Base-by-base conservation (phyloP, 2,113 vertebrate genomes). In the Peromyscus californicus region DNA sequence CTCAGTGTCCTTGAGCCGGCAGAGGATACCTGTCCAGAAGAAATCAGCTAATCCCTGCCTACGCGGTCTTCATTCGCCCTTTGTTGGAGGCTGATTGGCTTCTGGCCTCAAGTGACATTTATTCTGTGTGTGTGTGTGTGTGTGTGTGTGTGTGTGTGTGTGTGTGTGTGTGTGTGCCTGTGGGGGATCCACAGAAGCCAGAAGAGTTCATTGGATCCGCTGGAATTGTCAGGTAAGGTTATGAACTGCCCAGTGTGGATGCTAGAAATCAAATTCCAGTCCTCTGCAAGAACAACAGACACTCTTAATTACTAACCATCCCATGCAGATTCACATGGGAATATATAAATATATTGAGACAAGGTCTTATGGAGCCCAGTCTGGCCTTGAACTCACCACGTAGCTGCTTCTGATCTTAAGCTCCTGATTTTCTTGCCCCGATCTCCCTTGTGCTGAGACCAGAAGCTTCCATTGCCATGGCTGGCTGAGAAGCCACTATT, bases 51-150 rank as follows among this genome's bases (percentile, higher is more conserved):
- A 19, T 91, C 95, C 85, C 51, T 69, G 67, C 76, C 33, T 12
- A 54, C 9, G 2, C 2, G 11, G 2, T 54, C 54, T 54, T 83
- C 94, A 79, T 72, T 67, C 57, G 54, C 39, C 78, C 83, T 90
- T 94, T 57, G 72, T 69, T 63, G 85, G 70, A 39, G 80, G 57
- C 67, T 93, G 59, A 95, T 65, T 96, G 89, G 54, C 78, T 95
- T 85, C 83, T 94, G 65, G 45, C 85, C 65, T 93, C 94, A 74
- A 88, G 91, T 86, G 65, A 29, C 54, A 19, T 80, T 22, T 54
- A 80, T 80, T 57, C 19, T 79, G 24, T 31, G 31, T 70, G 63
- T 70, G 67, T 15, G 31, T 48, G 5, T 3, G 21, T 7, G 42
- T 82, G 19, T 36, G 17, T 22, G 31, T 3, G 21, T 7, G 42